phyloP scores from a whole-genome alignment of 2,888 invertebrate species.

The Heliconius ismenius region DNA sequence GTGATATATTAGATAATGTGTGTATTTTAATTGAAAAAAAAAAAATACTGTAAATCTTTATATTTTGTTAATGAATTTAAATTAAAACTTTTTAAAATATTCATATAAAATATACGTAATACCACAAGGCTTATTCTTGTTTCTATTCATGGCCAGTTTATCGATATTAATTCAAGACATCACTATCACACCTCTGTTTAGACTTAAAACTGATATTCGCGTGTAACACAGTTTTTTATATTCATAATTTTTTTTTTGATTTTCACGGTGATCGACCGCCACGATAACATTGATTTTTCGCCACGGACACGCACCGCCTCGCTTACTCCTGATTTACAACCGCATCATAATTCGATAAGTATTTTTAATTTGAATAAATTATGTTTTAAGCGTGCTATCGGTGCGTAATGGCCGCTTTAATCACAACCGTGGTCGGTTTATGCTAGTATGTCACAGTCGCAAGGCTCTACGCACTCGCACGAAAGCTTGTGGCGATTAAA shows the following conservation, averaged over 20 bases:
- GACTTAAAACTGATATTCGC: constrained; percentile 70
- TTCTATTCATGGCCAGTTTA: neutral
- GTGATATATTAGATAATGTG: no score
- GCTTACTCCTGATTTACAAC: constrained; percentile 80
- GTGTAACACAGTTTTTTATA: constrained; percentile 59
- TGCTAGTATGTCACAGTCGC: constrained; percentile 60
- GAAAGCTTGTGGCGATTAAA: constrained; percentile 43
- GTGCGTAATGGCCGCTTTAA: constrained; percentile 69
- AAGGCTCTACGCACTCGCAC: constrained; percentile 36
- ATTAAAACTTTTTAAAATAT: no score
- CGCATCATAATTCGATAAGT: constrained; percentile 82
- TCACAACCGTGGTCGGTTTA: constrained; percentile 66
- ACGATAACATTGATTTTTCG: constrained; percentile 71
- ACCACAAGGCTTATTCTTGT: no score
- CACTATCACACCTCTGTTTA: constrained; percentile 29
- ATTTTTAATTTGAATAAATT: constrained; percentile 83
- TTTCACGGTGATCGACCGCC: constrained; percentile 75
- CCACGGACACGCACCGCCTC: constrained; percentile 71
- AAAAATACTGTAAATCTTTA: no score
- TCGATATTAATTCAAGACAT: constrained; percentile 29
- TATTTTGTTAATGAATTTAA: no score
- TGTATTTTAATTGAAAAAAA: no score
- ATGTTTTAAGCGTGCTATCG: constrained; percentile 79
- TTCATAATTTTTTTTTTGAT: constrained; percentile 63
- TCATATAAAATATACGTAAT: no score